phyloP scores from a whole-genome alignment of 2,113 vertebrate species.

The Pteruthius melanotis region DNA sequence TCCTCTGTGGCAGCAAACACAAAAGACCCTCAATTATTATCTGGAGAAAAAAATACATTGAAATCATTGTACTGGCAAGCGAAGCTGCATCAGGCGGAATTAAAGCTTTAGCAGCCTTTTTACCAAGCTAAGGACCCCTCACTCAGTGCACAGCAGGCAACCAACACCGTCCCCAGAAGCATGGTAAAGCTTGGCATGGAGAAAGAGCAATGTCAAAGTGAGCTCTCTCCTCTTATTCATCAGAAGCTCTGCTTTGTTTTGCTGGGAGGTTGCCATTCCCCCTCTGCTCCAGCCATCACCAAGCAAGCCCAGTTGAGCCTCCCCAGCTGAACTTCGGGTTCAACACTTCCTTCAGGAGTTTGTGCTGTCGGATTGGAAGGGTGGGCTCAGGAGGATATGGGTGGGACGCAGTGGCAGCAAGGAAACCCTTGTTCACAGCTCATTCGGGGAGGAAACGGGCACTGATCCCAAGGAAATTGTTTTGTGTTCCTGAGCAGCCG shows the following conservation, averaged over 20 bases:
- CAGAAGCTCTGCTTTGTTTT: background rate
- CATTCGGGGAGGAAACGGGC: constrained; percentile 63
- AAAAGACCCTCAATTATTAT: background rate
- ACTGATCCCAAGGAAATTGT: constrained; percentile 64
- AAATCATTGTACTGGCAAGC: background rate
- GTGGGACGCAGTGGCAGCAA: constrained; percentile 51
- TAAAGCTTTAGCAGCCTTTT: background rate
- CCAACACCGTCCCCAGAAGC: background rate
- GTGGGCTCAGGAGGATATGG: constrained; percentile 65
- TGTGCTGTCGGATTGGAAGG: constrained; percentile 40
- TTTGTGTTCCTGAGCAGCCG: constrained; percentile 72
- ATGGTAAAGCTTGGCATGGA: background rate
- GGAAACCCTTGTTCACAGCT: constrained; percentile 62
- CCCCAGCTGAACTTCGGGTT: background rate
- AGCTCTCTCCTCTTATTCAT: background rate
- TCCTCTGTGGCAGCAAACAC: background rate
- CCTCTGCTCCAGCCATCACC: background rate
- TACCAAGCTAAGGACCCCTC: background rate
- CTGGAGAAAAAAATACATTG: background rate
- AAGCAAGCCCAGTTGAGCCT: background rate
- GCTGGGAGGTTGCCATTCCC: background rate
- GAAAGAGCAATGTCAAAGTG: background rate
- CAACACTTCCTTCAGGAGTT: background rate
- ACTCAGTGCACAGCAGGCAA: background rate
- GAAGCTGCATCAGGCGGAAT: background rate